A percentile compares a stretch with the other conserved stretches of the same genome.
Evolutionary conservation across 2,888 invertebrate species (phyloP).

Genomic region (Calliopum simillimum): DNA sequence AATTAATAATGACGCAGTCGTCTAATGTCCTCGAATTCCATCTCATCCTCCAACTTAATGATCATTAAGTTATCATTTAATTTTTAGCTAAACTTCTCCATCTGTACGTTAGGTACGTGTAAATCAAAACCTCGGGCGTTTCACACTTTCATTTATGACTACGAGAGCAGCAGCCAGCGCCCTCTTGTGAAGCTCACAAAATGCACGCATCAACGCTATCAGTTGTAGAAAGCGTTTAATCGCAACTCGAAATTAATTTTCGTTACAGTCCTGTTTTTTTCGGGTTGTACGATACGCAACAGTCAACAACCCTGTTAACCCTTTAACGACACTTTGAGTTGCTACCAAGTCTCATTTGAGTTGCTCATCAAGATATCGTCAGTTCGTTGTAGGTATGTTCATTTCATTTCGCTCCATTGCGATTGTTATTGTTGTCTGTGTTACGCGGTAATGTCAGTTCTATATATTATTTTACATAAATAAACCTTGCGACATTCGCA

Average conservation of each 20-base stretch:
- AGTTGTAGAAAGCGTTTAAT: slow-evolving; percentile 54
- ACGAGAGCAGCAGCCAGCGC: not conserved
- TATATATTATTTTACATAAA: slow-evolving; percentile 58
- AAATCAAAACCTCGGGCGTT: slow-evolving; percentile 40
- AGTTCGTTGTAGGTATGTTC: slow-evolving; percentile 30
- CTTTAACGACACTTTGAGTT: slow-evolving; percentile 24
- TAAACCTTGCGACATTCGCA: slow-evolving; percentile 47
- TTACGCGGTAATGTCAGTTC: slow-evolving; percentile 49
- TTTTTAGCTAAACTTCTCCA: not conserved
- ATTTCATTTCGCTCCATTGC: no score
- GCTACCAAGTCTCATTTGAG: slow-evolving; percentile 1
- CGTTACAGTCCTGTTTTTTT: slow-evolving; percentile 46
- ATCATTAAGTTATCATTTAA: not conserved
- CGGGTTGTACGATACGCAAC: not conserved
- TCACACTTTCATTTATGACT: slow-evolving; percentile 3
- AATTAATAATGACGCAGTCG: slow-evolving; percentile 59
- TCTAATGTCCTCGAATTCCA: slow-evolving; percentile 26
- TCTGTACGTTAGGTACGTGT: slow-evolving; percentile 11
- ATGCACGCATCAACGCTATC: slow-evolving; percentile 36
- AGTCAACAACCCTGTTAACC: slow-evolving; percentile 42
- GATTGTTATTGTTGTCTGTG: slow-evolving; percentile 37
- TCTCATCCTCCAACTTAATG: not conserved
- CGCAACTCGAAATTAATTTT: slow-evolving; percentile 64
- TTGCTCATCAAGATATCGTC: slow-evolving; percentile 32
- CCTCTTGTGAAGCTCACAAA: slow-evolving; percentile 10